Evolutionary conservation across 2,113 vertebrate species (phyloP).

Genomic region (Periophthalmodon schlosseri): DNA sequence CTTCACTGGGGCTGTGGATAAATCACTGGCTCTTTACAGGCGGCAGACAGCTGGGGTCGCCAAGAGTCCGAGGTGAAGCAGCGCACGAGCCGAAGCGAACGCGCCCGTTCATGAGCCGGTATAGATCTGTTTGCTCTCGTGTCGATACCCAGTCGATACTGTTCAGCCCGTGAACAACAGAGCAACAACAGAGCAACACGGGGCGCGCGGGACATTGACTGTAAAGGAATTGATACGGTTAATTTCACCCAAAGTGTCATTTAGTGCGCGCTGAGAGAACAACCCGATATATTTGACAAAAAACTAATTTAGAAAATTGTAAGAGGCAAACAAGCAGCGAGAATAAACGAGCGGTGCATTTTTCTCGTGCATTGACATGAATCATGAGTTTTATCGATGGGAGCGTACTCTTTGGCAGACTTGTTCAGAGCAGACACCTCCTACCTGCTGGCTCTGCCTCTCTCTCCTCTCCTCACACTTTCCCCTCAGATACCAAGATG

Average conservation of each 20-base stretch:
- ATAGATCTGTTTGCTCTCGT: not conserved
- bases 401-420: not conserved
- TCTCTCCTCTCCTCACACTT: slow-evolving; percentile 60
- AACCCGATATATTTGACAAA: not conserved
- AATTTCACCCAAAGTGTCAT: not conserved
- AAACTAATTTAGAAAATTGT: not conserved
- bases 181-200: too few species aligned
- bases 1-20: not conserved
- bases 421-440: slow-evolving; percentile 1
- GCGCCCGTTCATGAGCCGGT: not conserved
- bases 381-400: not conserved
- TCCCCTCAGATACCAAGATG: slow-evolving; percentile 76
- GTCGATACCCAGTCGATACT: not conserved
- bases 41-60: slow-evolving; percentile 74
- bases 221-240: not conserved
- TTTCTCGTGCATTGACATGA: not conserved
- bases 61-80: slow-evolving; percentile 52
- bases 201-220: not conserved
- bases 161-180: not conserved
- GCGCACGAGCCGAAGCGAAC: not conserved
- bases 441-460: slow-evolving; percentile 28
- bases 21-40: slow-evolving; percentile 31
- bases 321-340: not conserved
- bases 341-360: not conserved
- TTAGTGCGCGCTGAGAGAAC: not conserved